Conservation (phyloP, 2,113 vertebrate genomes). For the Gracilinanus agilis region DNA sequence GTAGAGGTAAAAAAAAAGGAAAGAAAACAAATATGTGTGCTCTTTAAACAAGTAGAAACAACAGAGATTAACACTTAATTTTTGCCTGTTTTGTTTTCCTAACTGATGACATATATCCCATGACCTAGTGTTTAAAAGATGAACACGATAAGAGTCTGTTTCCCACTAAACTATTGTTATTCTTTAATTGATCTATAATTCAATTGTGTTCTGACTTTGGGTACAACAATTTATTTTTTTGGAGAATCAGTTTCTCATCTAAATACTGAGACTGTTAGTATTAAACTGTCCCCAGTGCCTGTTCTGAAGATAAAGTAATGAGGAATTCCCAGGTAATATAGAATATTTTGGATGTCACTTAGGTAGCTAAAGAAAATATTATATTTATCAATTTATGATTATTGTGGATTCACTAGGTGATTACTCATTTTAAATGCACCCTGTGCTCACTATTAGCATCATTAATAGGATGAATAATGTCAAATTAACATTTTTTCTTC, state of each 20-base stretch:
- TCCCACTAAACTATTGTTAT: not conserved
- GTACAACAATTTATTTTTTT: not conserved
- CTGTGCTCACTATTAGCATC: not conserved
- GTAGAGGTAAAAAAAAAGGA: too few relatives aligned
- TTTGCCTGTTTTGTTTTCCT: not conserved
- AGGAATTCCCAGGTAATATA: not conserved
- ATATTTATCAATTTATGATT: not conserved
- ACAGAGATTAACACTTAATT: not conserved
- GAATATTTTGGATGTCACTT: not conserved
- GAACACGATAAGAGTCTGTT: not conserved
- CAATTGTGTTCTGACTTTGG: not conserved
- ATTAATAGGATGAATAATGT: not conserved
- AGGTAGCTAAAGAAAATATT: not conserved
- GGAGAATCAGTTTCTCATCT: not conserved
- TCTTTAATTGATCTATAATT: not conserved
- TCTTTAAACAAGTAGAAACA: not conserved
- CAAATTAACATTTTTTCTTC: not conserved
- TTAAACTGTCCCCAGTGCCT: not conserved
- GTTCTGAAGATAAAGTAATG: not conserved
- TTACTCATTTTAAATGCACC: not conserved
- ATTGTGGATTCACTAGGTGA: not conserved
- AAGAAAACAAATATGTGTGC: not conserved
- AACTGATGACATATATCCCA: not conserved
- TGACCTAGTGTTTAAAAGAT: not conserved
- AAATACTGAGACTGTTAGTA: not conserved